Evolutionary conservation across 2,797 vertebrate species (phyloP), one percentile per base, ranked within the genome.

Genomic region (Enteromius paludinosus): DNA sequence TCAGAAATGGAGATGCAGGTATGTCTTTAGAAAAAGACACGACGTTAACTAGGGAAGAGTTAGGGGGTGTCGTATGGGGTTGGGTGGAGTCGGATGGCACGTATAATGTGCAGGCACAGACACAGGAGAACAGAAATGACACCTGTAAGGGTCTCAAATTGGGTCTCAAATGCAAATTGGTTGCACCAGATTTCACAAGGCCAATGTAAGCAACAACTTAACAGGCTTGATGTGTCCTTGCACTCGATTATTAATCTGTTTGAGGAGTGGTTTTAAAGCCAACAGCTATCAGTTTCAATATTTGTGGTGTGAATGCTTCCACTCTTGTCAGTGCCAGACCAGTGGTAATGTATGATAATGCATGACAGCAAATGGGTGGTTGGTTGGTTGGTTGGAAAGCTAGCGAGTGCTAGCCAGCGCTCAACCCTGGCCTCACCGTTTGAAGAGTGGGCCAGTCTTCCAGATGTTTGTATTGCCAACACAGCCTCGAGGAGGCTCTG

Each of bases 381-480:
- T 82, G 43, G 68, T 76, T 82, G 43, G 68, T 76, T 82, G 43
- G 17, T 79, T 74, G 43, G 38, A 70, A 41, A 68, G 79, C 65
- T 54, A 68, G 74, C 71, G 0, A 28, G 47, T 66, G 47, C 81
- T 61, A 18, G 70, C 54, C 72, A 61, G 75, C n/a, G 14, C 76
- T 72, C 71, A 61, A 54, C 85, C 70, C 85, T 70, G 77, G 75
- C 43, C 82, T 86, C 92, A 97, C 96, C 96, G 95, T 92, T 97
- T 97, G 89, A 97, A 97, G 68, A 96, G 95, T 0, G 96, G 96
- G 33, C 96, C 96, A 0, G 96, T 96, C 89, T 96, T 97, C 96
- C 96, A 97, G 92, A 97, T 97, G 90, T 97, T 97, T 83, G 96
- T 97, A 89, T 97, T 97, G 61, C 96, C 96, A 84, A 97, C 96